Conservation (phyloP, 1,140 invertebrate genomes). For the Pseudomyrmex concolor region DNA sequence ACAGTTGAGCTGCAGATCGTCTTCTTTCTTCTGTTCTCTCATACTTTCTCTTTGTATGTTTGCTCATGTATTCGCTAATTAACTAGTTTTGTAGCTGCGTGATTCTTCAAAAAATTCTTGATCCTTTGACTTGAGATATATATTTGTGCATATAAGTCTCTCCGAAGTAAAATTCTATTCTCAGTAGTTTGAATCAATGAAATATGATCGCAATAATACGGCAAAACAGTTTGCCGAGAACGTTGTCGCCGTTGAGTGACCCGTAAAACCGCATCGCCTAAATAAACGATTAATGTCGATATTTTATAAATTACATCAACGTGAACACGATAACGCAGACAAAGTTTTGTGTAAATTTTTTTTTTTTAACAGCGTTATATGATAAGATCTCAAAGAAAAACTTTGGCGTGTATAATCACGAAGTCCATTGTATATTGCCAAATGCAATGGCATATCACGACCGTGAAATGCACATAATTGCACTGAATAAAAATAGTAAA, state of each 20-base stretch:
- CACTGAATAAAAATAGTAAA: conserved; percentile 54
- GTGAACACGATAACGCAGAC: background rate
- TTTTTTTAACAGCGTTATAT: background rate
- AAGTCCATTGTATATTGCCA: conserved; percentile 68
- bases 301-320: background rate
- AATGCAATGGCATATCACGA: conserved; percentile 54
- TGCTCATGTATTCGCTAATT: background rate
- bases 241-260: background rate
- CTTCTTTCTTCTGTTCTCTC: conserved; percentile 24
- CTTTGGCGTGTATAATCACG: conserved; percentile 7
- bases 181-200: background rate
- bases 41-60: conserved; percentile 5
- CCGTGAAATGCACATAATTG: conserved; percentile 39
- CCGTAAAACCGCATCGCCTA: background rate
- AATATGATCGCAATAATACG: background rate
- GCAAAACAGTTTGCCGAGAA: background rate
- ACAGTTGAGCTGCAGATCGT: conserved; percentile 34
- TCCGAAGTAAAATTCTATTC: background rate
- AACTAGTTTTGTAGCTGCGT: conserved; percentile 4
- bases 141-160: background rate
- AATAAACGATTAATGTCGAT: background rate
- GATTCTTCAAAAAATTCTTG: background rate
- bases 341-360: too few relatives aligned
- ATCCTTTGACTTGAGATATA: background rate
- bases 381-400: background rate